Evolutionary conservation across 2,797 vertebrate genomes (phyloP), one percentile per base, ranked within the genome.

Genomic region (Limnodromus scolopaceus): DNA sequence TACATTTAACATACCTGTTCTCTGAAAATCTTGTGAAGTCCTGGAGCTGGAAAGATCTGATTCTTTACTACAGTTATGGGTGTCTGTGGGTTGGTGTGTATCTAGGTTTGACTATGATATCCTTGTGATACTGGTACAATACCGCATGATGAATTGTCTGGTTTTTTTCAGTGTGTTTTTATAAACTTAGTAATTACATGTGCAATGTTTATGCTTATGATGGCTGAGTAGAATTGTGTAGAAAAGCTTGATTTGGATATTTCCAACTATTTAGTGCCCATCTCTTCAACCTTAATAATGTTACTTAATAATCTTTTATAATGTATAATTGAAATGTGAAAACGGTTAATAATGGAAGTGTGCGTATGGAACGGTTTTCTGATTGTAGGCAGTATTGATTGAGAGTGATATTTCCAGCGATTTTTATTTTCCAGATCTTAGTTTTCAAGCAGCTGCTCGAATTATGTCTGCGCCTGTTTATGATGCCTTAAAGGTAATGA

Each of bases 381-480:
- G 39, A 49, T 48, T 72, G 18, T 84, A 68, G 41, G 16, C 49
- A 54, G 5, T 69, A 43, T 24, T 92, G 68, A 58, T 24, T 81
- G 34, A 79, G 54, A 53, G 12, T 81, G 38, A 2, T 92, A 63
- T 89, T 78, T 86, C 84, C 43, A 65, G 39, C 86, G 38, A 28
- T 69, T 11, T n/a, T 89, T 61, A 57, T 66, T 57, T 4, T 39
- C 20, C 92, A 99, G 99, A 99, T 98, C 97, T 99, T 74, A 99
- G 99, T 98, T 99, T 99, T 97, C 99, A 99, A 98, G 99, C 99
- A 94, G 99, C 99, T 92, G 97, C 99, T 96, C 98, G 95, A 95
- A 99, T 99, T 97, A 93, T 98, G 97, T 99, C 99, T 24, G 92
- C 98, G 45, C 98, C 99, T 87, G 98, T 98, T 97, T 99, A 99